Evolutionary conservation across 1,140 invertebrate species (phyloP), one percentile per base, ranked within the genome.

Genomic region (Drosophila varians): DNA sequence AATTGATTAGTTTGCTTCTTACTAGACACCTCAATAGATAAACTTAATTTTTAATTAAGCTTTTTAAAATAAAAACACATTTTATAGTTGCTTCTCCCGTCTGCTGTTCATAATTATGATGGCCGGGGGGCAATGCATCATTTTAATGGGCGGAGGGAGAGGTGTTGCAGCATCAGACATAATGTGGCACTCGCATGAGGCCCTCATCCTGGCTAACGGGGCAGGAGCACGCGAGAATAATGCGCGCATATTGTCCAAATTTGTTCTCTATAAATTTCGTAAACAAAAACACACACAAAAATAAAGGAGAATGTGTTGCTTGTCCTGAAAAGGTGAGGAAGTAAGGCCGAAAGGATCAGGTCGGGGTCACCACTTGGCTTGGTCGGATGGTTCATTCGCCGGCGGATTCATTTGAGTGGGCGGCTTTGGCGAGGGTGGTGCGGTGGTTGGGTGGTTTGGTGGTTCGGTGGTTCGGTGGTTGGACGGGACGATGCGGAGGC

Each of bases 181-280:
- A 42, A 49, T 70, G 65, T 60, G 55, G 48, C 47, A 61, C 69
- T 60, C 66, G 69, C 69, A 54, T 72, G 69, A 47, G 26, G 55
- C 34, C 21, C 40, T 45, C 57, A 47, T 52, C 48, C 28, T 51
- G 16, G 23, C 18, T n/a, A 23, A 69, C 56, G 45, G 73, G 66
- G 52, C 53, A 56, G 62, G 61, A 80, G 40, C 82, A 87, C 82
- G 79, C 86, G 69, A 84, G 56, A 66, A 74, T 76, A 80, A 87
- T 69, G 52, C 58, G 72, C 72, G 74, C 80, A 90, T 90, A 90
- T 83, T 90, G 87, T 79, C 66, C 87, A 90, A 90, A 90, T 90
- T 90, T 90, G 78, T 90, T 83, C 87, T 83, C 87, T 79, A 89
- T 90, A 90, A 90, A 90, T 90, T 89, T 58, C 71, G 82, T 90